Evolutionary conservation across 2,113 vertebrate genomes (phyloP), one percentile per base, ranked within the genome.

Genomic region (Myotis lucifugus): DNA sequence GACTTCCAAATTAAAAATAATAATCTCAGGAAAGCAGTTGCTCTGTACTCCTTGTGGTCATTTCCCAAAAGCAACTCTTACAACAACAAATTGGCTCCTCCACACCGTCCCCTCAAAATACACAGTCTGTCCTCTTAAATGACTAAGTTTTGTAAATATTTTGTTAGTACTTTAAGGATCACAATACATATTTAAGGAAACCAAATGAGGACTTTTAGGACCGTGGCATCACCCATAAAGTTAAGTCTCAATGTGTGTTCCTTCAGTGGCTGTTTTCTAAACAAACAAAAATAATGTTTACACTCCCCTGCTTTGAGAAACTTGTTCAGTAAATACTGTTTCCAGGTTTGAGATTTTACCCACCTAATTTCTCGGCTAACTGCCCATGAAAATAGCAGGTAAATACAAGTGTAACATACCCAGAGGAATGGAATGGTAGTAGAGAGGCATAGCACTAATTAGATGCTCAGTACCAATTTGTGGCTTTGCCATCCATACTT

Each of bases 1-100:
- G 94, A 95, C 89, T 97, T 97, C 93, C 95, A 96, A 94, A 97
- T 98, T 93, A 95, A 96, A 96, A 91, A 64, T 93, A 97, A 95
- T 83, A 97, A 95, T 83, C 84, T 95, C 96, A 54, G 96, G 90
- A 97, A 90, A 90, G 69, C 59, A 85, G 81, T 90, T 97, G 86
- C 79, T 94, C 56, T 88, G 93, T 93, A 94, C 85, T 85, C 82
- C 87, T 79, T 87, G 83, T 85, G 92, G 94, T 96, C 83, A 77
- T 97, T 97, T 97, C 95, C 91, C 67, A 95, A 95, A 96, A 96
- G 86, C 79, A 94, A 70, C 81, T 93, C 29, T 70, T 19, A 56
- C 17, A 78, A 59, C 19, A 85, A 79, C 29, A 40, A 21, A 69
- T 29, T 42, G 59, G 40, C 32, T 48, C 40, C 97, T 92, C 97